Base-by-base conservation (phyloP, 2,888 invertebrate species). In the Aphrophora alni region DNA sequence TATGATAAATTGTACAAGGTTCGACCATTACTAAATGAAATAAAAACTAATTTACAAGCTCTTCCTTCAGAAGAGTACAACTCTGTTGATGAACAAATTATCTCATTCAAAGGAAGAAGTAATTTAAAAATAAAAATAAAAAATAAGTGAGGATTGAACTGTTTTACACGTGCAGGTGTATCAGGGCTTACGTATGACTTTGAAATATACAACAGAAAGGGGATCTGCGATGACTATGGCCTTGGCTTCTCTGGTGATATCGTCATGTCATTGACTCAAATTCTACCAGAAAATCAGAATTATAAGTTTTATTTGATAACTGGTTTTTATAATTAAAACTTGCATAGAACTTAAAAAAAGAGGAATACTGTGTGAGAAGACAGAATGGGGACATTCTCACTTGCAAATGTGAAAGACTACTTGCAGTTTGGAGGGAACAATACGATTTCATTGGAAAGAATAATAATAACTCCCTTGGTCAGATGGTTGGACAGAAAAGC, bases 11-110 rank as follows among this genome's bases (percentile, higher is more conserved):
- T 83, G 38, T 76, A 79, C 81, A 82, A 84, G 83, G 80, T 85
- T 69, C 70, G 84, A 44, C 84, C 84, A 25, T 44, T 85, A 26
- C 27, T 85, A 68, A 75, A 82, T 51, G 27, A 38, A 25, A 51
- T 84, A 21, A 72, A 76, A 77, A 77, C 70, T 68, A 82, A 82
- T 77, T 81, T 81, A 68, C 72, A 81, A 21, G 69, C 26, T 33
- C 70, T 86, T 70, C 83, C 84, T 25, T 82, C 83, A 7, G 85
- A 84, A 17, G 84, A 85, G 77, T 82, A 84, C 72, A 82, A 85
- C 79, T 85, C 84, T 8, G 83, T 85, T 33, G 85, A 86, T 71
- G 86, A 86, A 70, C 85, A 86, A 75, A 85, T 86, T 82, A 85
- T 86, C 21, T 86, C 85, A 14, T 86, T 85, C 84, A 83, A 85